These are phyloP conservation scores for Eupithecia tripunctaria DNA, from an alignment of 2,888 invertebrate genomes.

Conservation along the genomic window DNA sequence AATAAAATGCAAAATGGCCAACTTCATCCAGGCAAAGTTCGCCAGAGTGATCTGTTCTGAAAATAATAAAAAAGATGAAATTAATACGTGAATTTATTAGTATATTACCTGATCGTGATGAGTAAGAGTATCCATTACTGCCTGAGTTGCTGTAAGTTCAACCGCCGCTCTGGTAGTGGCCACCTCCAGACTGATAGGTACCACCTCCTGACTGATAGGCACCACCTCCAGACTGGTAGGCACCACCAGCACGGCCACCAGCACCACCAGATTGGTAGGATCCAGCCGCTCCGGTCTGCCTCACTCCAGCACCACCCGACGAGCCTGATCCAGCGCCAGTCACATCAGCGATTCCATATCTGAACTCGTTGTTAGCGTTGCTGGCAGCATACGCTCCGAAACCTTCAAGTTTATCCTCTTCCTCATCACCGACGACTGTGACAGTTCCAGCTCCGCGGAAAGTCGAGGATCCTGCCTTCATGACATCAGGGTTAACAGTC, in stretches of 20 bases:
- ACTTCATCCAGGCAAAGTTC: background rate
- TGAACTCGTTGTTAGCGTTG: conserved; percentile 73
- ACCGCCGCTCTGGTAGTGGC: conserved; percentile 38
- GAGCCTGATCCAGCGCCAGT: conserved; percentile 53
- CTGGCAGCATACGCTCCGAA: conserved; percentile 72
- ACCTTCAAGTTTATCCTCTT: conserved; percentile 70
- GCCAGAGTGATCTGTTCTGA: background rate
- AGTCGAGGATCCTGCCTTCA: conserved; percentile 72
- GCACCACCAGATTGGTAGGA: conserved; percentile 37
- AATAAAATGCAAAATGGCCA: background rate
- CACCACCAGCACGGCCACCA: no score
- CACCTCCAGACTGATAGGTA: conserved; percentile 40
- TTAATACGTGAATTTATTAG: background rate
- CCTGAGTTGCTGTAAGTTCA: conserved; percentile 47
- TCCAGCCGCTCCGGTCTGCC: conserved; percentile 10
- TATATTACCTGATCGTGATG: conserved; percentile 67
- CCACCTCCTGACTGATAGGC: conserved; percentile 31
- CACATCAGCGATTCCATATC: conserved; percentile 73
- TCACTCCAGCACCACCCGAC: conserved; percentile 18
- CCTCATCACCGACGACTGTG: conserved; percentile 73
- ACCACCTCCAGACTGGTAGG: conserved; percentile 40
- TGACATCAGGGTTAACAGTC: conserved; percentile 75
- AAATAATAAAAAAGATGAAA: background rate
- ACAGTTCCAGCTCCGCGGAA: conserved; percentile 64
- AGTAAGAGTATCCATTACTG: conserved; percentile 63